Evolutionary conservation across 2,797 vertebrate species (phyloP), one percentile per base, ranked within the genome.

Genomic region (Macropodus opercularis): DNA sequence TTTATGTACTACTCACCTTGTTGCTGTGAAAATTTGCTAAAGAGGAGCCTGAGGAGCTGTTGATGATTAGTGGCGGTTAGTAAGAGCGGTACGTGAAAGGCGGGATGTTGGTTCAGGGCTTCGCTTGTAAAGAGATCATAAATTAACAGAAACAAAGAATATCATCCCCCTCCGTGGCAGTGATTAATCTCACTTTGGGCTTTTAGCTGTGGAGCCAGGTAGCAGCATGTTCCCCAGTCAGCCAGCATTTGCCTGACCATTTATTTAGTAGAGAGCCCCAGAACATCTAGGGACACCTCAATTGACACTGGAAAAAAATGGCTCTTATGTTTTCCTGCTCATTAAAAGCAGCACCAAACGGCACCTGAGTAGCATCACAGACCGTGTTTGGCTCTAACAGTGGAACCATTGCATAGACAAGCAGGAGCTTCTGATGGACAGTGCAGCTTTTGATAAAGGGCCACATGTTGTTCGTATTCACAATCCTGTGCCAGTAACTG

Each of bases 171-270:
- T 43, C 59, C 22, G 41, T 66, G 70, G 57, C 75, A 76, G 5
- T 65, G 78, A 91, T 92, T 92, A 91, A 83, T 90, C 85, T 90
- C 84, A 73, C 80, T 91, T 91, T 87, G 68, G 66, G 66, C 72
- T 70, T 85, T 46, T 76, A 69, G 64, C 59, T 77, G 48, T 9
- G 59, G 68, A 80, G 79, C 69, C 26, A 19, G 66, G 62, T 60
- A 80, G 78, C 62, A 75, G 0, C 56, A 80, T 63, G 72, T 85
- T 83, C 49, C 4, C 0, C 52, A 87, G 84, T 91, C 85, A 87
- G 75, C 85, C 70, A 70, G 70, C 86, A 90, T 92, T 86, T 62
- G 0, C 69, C 47, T 46, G 67, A 77, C 75, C 63, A 85, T 91
- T 90, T 88, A 83, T 92, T 89, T 22, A 69, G 81, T 75, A 81